Evolutionary conservation across 2,888 invertebrate genomes (phyloP), one percentile per base, ranked within the genome.

Genomic region (Drosophila aldrichi): DNA sequence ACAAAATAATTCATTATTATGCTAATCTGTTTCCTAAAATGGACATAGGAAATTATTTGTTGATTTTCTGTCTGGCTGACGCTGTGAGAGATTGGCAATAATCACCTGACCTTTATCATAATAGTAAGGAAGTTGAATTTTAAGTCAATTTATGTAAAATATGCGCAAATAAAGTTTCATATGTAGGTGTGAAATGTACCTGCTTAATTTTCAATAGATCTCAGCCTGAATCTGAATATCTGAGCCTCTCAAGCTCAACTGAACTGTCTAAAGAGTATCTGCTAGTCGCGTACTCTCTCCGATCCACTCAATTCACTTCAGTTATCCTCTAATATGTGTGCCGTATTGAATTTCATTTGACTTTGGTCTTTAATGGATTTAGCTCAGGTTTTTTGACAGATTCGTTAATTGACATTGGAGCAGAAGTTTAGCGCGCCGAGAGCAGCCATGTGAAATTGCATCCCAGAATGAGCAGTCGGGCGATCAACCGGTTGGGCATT

Each of bases 301-400:
- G 20, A 34, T 34, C 32, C 4, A 20, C 49, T 34, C n/a, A 18
- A 49, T 32, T 20, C 49, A 49, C 32, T 49, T 2, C 18, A 49
- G 32, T 14, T 49, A 34, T 14, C 49, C 12, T 20, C 32, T 0
- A 52, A 29, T 36, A 22, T 48, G 9, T 40, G 16, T n/a, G 34
- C 32, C 20, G 20, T 38, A 20, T 18, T 9, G 22, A n/a, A 51
- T 60, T 56, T 70, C 29, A 32, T 22, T 41, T 10, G 38, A 44
- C 16, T 25, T 29, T 38, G 16, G 10, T 32, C n/a, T 46, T 51
- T 72, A 65, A 80, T 82, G 56, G 63, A 67, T 78, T 73, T 75
- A 6, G 54, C 52, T 43, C 55, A 78, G 68, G 58, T 20, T 49
- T 79, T 84, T 84, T 81, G 77, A 73, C 82, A 74, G 77, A 77